Evolutionary conservation across 2,888 invertebrate genomes (phyloP), one percentile per base, ranked within the genome.

Genomic region (Bombylius discolor): DNA sequence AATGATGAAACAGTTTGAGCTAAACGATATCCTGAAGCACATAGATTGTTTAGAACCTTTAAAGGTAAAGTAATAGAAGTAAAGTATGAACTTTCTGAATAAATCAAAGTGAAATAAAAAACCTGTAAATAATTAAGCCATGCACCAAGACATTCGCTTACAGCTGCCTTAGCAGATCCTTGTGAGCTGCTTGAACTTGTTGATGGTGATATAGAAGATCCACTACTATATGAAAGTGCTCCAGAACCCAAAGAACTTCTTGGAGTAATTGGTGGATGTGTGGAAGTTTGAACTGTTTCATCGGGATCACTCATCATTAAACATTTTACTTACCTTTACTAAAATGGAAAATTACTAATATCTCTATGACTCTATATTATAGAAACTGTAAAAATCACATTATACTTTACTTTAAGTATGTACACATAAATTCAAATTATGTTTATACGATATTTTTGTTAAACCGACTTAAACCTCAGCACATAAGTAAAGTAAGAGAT

Each of bases 41-140:
- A 83, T 62, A 83, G 73, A 63, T 77, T 80, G 64, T 82, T 82
- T 59, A 83, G 70, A 69, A 81, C 80, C 81, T 82, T 61, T 7
- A 44, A 44, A 7, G 1, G 1, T 5, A 44, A 13, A 11, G 12
- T 9, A 4, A 44, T 11, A 11, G 12, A n/a, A 11, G 7, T 48
- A 13, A 32, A 5, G n/a, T 47, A 51, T 31, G 34, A 31, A 36
- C 44, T 47, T 12, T 31, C n/a, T 13, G 23, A 32, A 5, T 8
- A 52, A 12, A 23, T 23, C 46, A 6, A n/a, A 49, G 5, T 9
- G 14, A 12, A 31, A 23, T 34, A 42, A 49, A 34, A 49, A 51
- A 64, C 66, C 59, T 67, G 68, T 36, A 68, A 63, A 57, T 69
- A 69, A 56, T 66, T 68, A 12, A 68, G 59, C 69, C 69, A 69